Conservation (phyloP, 2,113 vertebrate genomes). For the Bufo bufo region DNA sequence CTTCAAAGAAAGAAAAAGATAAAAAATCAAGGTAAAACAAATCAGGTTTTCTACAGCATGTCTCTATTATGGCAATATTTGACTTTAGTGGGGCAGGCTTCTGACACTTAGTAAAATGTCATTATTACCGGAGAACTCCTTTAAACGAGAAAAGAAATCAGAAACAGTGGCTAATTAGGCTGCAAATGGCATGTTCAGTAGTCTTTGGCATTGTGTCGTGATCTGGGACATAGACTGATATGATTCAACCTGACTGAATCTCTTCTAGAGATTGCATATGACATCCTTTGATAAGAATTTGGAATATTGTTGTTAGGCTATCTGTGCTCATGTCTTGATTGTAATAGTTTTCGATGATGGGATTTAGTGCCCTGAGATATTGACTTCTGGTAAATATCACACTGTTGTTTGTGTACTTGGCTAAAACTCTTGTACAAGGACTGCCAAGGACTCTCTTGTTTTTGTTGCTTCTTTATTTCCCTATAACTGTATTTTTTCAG, state of each 20-base stretch:
- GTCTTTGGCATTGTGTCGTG: constrained; percentile 14
- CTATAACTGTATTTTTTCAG: not conserved
- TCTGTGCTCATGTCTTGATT: constrained; percentile 47
- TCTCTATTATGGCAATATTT: too few species aligned
- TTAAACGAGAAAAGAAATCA: too few species aligned
- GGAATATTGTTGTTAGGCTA: constrained; percentile 36
- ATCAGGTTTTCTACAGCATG: too few species aligned
- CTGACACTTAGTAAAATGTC: too few species aligned
- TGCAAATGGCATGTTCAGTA: constrained; percentile 38
- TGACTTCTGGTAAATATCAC: constrained; percentile 52
- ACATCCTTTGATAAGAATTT: constrained; percentile 50
- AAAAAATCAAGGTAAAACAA: too few species aligned
- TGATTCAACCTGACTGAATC: constrained; percentile 41
- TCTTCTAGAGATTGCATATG: constrained; percentile 38
- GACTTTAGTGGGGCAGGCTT: too few species aligned
- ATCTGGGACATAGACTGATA: constrained; percentile 30
- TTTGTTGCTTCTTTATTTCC: not conserved
- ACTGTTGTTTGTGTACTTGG: constrained; percentile 11
- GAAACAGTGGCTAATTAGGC: not conserved
- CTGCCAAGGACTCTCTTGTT: not conserved
- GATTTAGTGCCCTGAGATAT: constrained; percentile 26
- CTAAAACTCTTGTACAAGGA: not conserved
- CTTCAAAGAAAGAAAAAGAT: too few species aligned
- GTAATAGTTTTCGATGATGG: constrained; percentile 51
- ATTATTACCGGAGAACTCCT: too few species aligned